phyloP scores from a whole-genome alignment of 2,113 vertebrate genomes.

The Cygnus atratus region DNA sequence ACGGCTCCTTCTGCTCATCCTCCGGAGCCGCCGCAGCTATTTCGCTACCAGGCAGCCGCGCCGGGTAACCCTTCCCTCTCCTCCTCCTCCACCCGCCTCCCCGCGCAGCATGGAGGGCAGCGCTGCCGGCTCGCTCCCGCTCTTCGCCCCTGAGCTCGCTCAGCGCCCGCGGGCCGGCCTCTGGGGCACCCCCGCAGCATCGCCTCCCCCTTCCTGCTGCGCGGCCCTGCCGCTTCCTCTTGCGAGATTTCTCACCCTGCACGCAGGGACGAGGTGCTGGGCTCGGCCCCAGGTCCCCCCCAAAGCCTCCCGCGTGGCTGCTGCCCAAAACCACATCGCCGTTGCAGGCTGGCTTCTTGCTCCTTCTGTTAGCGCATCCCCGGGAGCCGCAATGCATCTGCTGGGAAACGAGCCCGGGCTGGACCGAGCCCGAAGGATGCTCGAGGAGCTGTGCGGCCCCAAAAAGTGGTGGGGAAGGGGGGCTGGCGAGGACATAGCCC shows the following conservation, averaged over 20 bases:
- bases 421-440: background rate
- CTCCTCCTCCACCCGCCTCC: conserved; percentile 8
- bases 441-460: background rate
- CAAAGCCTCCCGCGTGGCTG: background rate
- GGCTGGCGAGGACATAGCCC: rapidly evolving
- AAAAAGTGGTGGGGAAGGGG: background rate
- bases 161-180: conserved; percentile 74
- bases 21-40: background rate
- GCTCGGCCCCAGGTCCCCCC: background rate
- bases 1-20: conserved; percentile 13
- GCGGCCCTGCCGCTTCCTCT: conserved; percentile 87
- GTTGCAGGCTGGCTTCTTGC: rapidly evolving
- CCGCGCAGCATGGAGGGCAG: conserved; percentile 8
- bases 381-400: background rate
- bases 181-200: conserved; percentile 49
- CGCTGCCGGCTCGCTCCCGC: background rate
- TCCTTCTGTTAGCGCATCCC: background rate
- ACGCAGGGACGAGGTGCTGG: background rate
- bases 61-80: conserved; percentile 40
- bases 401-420: background rate
- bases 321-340: background rate
- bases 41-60: conserved; percentile 4
- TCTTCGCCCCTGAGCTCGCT: conserved; percentile 61
- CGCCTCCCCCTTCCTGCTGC: conserved; percentile 79
- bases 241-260: conserved; percentile 54